Evolutionary conservation across 2,888 invertebrate genomes (phyloP).

Genomic region (Xanthia togata): DNA sequence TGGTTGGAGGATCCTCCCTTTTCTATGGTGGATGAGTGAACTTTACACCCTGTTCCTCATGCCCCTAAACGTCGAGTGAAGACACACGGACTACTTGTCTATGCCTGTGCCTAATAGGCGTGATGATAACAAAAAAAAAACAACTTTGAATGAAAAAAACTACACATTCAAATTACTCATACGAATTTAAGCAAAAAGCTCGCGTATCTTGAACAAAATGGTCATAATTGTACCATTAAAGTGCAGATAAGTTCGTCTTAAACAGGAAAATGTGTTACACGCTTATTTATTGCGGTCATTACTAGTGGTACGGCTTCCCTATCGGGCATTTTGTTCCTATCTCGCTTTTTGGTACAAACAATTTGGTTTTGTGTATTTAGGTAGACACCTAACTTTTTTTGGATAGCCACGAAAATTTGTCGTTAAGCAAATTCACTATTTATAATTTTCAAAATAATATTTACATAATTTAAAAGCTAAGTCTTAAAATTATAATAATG

Average conservation of each 20-base stretch:
- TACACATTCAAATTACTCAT: not conserved
- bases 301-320: conserved; percentile 4
- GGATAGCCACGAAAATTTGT: too few species aligned
- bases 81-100: too few species aligned
- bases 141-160: not conserved
- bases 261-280: conserved; percentile 19
- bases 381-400: too few species aligned
- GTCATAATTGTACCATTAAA: conserved; percentile 20
- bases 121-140: not conserved
- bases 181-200: not conserved
- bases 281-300: conserved; percentile 47
- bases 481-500: too few species aligned
- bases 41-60: too few species aligned
- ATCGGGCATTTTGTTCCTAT: conserved; percentile 17
- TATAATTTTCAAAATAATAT: too few species aligned
- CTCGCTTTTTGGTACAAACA: conserved; percentile 19
- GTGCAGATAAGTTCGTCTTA: conserved; percentile 36
- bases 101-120: too few species aligned
- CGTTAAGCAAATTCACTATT: too few species aligned
- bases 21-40: too few species aligned
- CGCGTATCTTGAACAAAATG: not conserved
- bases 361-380: conserved; percentile 3
- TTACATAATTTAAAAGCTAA: too few species aligned
- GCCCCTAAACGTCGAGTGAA: too few species aligned
- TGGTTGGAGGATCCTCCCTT: too few species aligned